These are phyloP conservation scores for Pelodiscus sinensis DNA, from an alignment of 2,113 vertebrate species.

Conservation along the genomic window DNA sequence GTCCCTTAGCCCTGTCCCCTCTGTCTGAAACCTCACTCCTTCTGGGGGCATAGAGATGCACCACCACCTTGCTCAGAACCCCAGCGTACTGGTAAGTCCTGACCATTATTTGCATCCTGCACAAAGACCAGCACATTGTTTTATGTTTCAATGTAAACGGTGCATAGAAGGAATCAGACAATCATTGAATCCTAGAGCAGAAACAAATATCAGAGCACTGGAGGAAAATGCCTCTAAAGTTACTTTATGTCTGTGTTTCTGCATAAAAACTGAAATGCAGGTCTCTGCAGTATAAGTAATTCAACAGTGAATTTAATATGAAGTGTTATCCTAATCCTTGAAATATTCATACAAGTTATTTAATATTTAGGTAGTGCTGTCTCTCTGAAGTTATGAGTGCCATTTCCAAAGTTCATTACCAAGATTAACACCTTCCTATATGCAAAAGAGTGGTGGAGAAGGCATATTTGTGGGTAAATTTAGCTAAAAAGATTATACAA, in stretches of 20 bases:
- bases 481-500: not conserved
- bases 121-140: not conserved
- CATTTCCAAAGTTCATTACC: not conserved
- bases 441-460: not conserved
- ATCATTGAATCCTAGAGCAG: not conserved
- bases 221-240: not conserved
- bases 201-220: not conserved
- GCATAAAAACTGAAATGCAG: not conserved
- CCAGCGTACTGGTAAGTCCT: too few relatives aligned
- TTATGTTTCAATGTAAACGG: not conserved
- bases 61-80: too few relatives aligned
- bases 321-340: not conserved
- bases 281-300: not conserved
- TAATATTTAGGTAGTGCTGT: not conserved
- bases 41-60: too few relatives aligned
- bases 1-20: too few relatives aligned
- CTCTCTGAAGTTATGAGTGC: not conserved
- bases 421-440: not conserved
- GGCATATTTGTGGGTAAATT: not conserved
- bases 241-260: not conserved
- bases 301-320: not conserved
- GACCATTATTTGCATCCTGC: too few relatives aligned
- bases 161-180: not conserved
- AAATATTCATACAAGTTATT: not conserved
- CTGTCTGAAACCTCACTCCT: too few relatives aligned